Percentiles rank a stretch among this genome's conserved stretches.
Conservation (phyloP, 2,888 invertebrate species). For the Cerastis leucographa region DNA sequence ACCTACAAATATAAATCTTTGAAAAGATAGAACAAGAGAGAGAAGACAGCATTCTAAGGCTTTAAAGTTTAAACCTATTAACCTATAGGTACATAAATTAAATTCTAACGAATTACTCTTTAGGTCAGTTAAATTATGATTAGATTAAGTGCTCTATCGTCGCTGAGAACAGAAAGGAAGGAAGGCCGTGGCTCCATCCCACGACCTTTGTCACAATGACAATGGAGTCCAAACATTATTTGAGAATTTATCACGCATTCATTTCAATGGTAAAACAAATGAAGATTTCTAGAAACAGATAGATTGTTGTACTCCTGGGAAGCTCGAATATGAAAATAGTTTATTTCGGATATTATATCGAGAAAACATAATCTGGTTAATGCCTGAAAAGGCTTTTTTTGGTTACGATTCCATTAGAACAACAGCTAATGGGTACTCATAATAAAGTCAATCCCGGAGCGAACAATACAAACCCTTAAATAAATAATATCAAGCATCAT, state of each 20-base stretch:
- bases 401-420: not conserved
- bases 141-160: constrained; percentile 22
- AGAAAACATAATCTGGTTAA: not conserved
- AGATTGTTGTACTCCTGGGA: not conserved
- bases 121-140: constrained; percentile 13
- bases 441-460: constrained; percentile 14
- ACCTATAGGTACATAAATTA: not conserved
- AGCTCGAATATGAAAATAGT: not conserved
- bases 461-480: constrained; percentile 21
- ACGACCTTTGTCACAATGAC: constrained; percentile 40
- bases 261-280: constrained; percentile 23
- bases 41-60: not conserved
- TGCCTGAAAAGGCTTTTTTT: not conserved
- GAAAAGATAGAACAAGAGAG: not conserved
- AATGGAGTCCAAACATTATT: constrained; percentile 30
- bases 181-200: constrained; percentile 23
- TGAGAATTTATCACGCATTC: constrained; percentile 28
- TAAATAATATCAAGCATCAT: constrained; percentile 41
- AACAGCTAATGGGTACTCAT: not conserved
- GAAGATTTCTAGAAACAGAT: not conserved
- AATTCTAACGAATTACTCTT: constrained; percentile 1
- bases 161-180: constrained; percentile 40
- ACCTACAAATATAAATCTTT: constrained; percentile 73
- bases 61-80: not conserved
- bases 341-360: not conserved